Conservation (phyloP, 2,888 invertebrate genomes). For the Plebejus argus region DNA sequence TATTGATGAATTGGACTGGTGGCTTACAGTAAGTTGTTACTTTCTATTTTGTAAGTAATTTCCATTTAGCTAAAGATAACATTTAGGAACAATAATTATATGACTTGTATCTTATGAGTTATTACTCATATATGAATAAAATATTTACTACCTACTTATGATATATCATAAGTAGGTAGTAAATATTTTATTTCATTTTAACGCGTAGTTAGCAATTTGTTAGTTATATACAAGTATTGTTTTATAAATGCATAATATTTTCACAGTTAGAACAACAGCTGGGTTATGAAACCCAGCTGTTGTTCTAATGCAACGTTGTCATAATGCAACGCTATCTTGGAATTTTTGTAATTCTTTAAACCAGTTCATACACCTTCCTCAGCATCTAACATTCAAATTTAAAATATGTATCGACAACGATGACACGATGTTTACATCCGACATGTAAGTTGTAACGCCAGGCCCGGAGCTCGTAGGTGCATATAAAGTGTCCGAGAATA, state of each 20-base stretch:
- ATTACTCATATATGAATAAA: too few relatives aligned
- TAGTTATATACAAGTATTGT: too few relatives aligned
- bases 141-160: too few relatives aligned
- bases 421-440: conserved; percentile 41
- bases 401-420: conserved; percentile 38
- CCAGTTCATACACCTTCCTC: neutral
- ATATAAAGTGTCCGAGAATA: conserved; percentile 73
- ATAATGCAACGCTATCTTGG: neutral
- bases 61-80: neutral
- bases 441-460: too few relatives aligned
- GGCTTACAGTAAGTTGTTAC: too few relatives aligned
- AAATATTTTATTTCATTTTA: too few relatives aligned
- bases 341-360: neutral
- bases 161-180: too few relatives aligned
- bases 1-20: too few relatives aligned
- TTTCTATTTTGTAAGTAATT: neutral
- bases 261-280: neutral
- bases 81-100: neutral
- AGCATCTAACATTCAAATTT: neutral
- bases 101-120: too few relatives aligned
- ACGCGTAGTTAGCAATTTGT: too few relatives aligned
- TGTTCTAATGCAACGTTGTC: neutral
- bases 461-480: conserved; percentile 51
- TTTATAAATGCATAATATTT: neutral
- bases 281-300: too few relatives aligned